Conservation (phyloP, 1,140 invertebrate species). For the Plectrocnemia conspersa region DNA sequence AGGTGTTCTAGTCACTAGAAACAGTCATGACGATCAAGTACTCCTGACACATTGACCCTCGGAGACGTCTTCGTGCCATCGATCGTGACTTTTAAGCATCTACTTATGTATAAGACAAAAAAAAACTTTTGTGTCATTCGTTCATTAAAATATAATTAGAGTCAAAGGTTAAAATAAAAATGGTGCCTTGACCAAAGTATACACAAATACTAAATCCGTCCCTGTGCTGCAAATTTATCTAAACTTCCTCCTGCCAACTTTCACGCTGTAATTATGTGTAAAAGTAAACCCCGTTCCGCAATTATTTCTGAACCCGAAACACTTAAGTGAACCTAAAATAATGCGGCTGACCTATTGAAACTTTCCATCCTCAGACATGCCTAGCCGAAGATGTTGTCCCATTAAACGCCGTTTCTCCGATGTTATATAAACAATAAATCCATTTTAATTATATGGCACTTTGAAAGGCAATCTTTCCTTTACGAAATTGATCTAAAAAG, state of each 20-base stretch:
- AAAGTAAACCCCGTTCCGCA: conserved; percentile 21
- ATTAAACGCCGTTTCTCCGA: neutral
- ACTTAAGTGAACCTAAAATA: conserved; percentile 17
- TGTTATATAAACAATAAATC: conserved; percentile 24
- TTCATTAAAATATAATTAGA: too few relatives aligned
- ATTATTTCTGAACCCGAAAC: conserved; percentile 24
- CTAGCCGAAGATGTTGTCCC: neutral
- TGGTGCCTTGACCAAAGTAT: too few relatives aligned
- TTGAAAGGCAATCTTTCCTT: too few relatives aligned
- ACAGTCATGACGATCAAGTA: neutral
- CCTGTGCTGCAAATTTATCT: too few relatives aligned
- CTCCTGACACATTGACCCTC: conserved; percentile 11
- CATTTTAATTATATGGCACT: conserved; percentile 18
- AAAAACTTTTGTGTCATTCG: too few relatives aligned
- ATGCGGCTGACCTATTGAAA: conserved; percentile 17
- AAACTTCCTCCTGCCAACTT: too few relatives aligned
- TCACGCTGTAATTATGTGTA: conserved; percentile 7
- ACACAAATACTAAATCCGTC: too few relatives aligned
- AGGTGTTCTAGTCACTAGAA: conserved; percentile 3
- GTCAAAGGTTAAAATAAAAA: too few relatives aligned
- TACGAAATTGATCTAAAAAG: too few relatives aligned
- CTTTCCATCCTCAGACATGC: conserved; percentile 16
- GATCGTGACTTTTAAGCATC: too few relatives aligned
- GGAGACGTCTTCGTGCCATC: conserved; percentile 8
- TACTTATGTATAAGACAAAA: too few relatives aligned